phyloP scores from a whole-genome alignment of 1,140 invertebrate species.

The Popillia japonica region DNA sequence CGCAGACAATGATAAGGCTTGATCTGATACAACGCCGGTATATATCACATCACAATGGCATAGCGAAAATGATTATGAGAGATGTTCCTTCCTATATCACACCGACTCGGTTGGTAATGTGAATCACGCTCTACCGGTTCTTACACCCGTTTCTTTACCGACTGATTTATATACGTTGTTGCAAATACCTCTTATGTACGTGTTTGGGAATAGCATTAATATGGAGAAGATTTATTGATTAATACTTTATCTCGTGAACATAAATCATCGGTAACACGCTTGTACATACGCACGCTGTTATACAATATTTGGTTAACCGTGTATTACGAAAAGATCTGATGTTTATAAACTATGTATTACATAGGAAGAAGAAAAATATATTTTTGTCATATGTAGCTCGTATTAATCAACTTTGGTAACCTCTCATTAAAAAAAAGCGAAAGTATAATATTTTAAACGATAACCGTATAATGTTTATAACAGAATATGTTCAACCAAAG shows the following conservation, averaged over 20 bases:
- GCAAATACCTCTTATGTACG: conserved; percentile 48
- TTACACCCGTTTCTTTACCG: conserved; percentile 51
- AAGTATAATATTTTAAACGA: no score
- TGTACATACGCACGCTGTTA: not conserved
- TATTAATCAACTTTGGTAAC: no score
- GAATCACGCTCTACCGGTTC: conserved; percentile 57
- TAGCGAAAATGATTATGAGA: conserved; percentile 58
- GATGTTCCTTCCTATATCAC: conserved; percentile 58
- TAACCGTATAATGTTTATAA: no score
- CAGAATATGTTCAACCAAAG: no score
- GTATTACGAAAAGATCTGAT: no score
- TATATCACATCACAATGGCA: conserved; percentile 58
- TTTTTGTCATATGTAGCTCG: no score
- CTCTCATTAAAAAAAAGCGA: no score
- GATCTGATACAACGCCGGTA: conserved; percentile 53
- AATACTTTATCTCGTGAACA: conserved; percentile 19
- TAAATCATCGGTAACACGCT: conserved; percentile 12
- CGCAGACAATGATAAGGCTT: conserved; percentile 53
- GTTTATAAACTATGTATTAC: no score
- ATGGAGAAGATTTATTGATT: conserved; percentile 31
- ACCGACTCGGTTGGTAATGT: conserved; percentile 55
- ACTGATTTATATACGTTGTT: conserved; percentile 53
- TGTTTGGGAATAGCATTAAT: conserved; percentile 28
- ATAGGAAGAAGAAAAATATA: no score
- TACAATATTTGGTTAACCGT: not conserved